A percentile compares a stretch with the other conserved stretches of the same genome.
phyloP scores from a whole-genome alignment of 2,888 invertebrate species.

The Physocephala rufipes region DNA sequence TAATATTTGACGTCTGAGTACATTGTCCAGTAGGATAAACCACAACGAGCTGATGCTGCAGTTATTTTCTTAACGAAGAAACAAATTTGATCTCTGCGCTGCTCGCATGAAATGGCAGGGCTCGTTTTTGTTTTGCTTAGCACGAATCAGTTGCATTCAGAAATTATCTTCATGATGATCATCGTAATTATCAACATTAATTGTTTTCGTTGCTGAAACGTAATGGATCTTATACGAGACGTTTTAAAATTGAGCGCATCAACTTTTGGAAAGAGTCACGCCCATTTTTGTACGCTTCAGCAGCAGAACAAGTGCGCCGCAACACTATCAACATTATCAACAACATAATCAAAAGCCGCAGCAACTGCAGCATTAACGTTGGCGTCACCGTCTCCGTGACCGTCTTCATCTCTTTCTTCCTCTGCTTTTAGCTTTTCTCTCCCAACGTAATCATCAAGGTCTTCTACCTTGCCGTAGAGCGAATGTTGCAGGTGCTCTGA shows the following conservation, averaged over 20 bases:
- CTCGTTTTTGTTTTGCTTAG: conserved; percentile 59
- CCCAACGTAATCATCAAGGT: too few relatives aligned
- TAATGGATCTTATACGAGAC: conserved; percentile 44
- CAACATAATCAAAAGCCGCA: conserved; percentile 39
- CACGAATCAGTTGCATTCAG: conserved; percentile 67
- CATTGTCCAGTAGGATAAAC: conserved; percentile 63
- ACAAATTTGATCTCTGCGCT: neutral
- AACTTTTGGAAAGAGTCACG: conserved; percentile 24
- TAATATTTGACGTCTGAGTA: too few relatives aligned
- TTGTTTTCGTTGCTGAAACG: conserved; percentile 53
- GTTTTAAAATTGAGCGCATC: conserved; percentile 28
- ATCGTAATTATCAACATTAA: conserved; percentile 42
- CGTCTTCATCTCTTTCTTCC: conserved; percentile 14
- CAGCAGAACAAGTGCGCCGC: conserved; percentile 58
- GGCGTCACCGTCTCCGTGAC: conserved; percentile 39
- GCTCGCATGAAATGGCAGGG: conserved; percentile 30
- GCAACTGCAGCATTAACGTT: conserved; percentile 38
- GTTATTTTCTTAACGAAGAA: neutral
- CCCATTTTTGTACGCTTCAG: conserved; percentile 47
- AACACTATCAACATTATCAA: conserved; percentile 44
- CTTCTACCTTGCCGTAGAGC: neutral
- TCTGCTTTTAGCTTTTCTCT: neutral
- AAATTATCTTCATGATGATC: conserved; percentile 49
- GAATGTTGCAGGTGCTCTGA: conserved; percentile 10
- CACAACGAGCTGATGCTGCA: conserved; percentile 49